Evolutionary conservation across 2,113 vertebrate genomes (phyloP), one percentile per base, ranked within the genome.

Genomic region (Gopherus flavomarginatus): DNA sequence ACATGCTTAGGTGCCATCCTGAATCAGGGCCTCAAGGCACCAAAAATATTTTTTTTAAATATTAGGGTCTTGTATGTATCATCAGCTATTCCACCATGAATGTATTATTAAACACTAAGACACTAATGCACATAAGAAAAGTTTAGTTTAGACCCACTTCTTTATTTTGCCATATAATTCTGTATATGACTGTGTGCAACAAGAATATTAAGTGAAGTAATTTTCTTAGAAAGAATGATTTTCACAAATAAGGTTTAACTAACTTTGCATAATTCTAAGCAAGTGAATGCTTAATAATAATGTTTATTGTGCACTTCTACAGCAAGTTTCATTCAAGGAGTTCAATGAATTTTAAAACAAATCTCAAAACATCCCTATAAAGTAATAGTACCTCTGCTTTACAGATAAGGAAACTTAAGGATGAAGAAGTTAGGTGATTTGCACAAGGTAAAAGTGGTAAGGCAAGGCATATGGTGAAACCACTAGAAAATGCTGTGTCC

Each of bases 11-110:
- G 5, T 5, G 83, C 72, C 42, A 16, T 1, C 19, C 52, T 82
- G 0, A 6, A 47, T 17, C 1, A 0, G 54, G 24, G 44, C 38
- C 52, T 72, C 79, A 87, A 91, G 42, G 75, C 5, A 1, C 0
- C 2, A 31, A 27, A 9, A 42, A 0, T 21, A 6, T 5, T 3
- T 80, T 26, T 44, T 78, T 35, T 56, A 88, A 72, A 69, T n/a
- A 83, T 50, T 53, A 35, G 16, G 10, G 24, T 27, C 35, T 86
- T 79, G 11, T 38, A 85, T 85, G 9, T 38, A 85, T 85, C 4
- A 56, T 82, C 42, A 93, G 2, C 26, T 38, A 54, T 54, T 35
- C 38, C 53, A 82, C 24, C 21, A 35, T 38, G n/a, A 7, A 53
- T 50, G 26, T 11, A 90, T 88, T 77, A 69, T 69, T 69, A 69